phyloP scores from a whole-genome alignment of 1,140 invertebrate species.

The Drosophila pandora region DNA sequence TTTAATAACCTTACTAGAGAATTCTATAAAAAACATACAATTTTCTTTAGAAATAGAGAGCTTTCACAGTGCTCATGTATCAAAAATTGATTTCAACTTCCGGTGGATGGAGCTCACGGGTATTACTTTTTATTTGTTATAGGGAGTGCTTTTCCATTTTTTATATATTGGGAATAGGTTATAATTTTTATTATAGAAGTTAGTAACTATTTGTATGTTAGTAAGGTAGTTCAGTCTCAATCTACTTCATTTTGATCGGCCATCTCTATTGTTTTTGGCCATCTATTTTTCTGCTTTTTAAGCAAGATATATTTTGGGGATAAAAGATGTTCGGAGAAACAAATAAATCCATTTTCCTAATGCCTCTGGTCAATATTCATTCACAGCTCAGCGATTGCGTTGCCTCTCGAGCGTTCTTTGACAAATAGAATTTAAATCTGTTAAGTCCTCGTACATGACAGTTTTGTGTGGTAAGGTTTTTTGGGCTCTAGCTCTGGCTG shows the following conservation, averaged over 20 bases:
- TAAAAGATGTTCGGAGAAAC: neutral
- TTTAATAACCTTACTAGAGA: neutral
- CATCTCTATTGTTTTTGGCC: neutral
- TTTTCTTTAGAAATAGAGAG: neutral
- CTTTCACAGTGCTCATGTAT: neutral
- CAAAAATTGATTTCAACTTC: neutral
- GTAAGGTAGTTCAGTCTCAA: neutral
- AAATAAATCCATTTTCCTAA: constrained; percentile 1
- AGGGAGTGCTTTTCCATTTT: too few relatives aligned
- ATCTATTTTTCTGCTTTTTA: neutral
- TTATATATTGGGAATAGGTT: neutral
- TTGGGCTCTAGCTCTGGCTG: neutral
- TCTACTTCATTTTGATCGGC: neutral
- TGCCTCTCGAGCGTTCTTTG: constrained; percentile 16
- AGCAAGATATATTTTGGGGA: neutral
- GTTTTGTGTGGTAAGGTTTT: constrained; percentile 60
- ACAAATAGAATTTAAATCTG: constrained; percentile 80
- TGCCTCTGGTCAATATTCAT: neutral
- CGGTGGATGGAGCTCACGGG: too few relatives aligned
- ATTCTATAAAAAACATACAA: neutral
- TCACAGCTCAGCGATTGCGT: constrained; percentile 2
- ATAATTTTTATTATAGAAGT: too few relatives aligned
- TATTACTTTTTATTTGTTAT: neutral
- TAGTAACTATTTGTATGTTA: too few relatives aligned
- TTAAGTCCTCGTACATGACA: constrained; percentile 77